Conservation (phyloP, 2,888 invertebrate genomes). For the Himalopsyche kuldschensis region DNA sequence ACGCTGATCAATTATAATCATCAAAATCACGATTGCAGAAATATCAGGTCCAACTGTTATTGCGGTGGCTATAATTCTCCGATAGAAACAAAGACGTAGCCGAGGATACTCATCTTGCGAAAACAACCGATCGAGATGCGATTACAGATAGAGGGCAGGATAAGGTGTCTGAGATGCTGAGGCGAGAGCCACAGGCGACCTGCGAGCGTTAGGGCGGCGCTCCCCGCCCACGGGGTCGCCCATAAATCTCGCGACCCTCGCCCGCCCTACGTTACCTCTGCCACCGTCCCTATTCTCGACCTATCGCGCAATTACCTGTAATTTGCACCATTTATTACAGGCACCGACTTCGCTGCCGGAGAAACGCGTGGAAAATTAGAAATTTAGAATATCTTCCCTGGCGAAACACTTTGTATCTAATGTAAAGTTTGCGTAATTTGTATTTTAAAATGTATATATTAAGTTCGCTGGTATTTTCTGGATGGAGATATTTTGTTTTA, state of each 20-base stretch:
- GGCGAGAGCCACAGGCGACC: not conserved
- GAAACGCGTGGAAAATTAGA: conserved; percentile 12
- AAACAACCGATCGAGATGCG: not conserved
- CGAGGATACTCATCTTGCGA: not conserved
- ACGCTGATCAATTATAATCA: not conserved
- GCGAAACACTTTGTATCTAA: conserved; percentile 7
- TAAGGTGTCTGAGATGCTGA: not conserved
- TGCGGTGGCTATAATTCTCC: not conserved
- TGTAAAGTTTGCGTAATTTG: not conserved
- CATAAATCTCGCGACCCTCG: conserved; percentile 33
- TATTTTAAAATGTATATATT: not conserved
- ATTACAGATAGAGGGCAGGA: not conserved
- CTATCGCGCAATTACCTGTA: conserved; percentile 36
- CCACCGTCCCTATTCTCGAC: conserved; percentile 8
- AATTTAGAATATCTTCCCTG: conserved; percentile 12
- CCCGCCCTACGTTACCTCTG: conserved; percentile 2
- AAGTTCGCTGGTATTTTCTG: not conserved
- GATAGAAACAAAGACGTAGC: not conserved
- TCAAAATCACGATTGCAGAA: not conserved
- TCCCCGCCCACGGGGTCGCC: conserved; percentile 5
- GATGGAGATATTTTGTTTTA: not conserved
- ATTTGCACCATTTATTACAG: conserved; percentile 36
- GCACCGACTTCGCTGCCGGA: conserved; percentile 18
- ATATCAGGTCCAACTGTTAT: not conserved
- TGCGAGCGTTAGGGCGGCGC: not conserved